Evolutionary conservation across 2,113 vertebrate species (phyloP).

Genomic region (Gnathonemus longibarbis): DNA sequence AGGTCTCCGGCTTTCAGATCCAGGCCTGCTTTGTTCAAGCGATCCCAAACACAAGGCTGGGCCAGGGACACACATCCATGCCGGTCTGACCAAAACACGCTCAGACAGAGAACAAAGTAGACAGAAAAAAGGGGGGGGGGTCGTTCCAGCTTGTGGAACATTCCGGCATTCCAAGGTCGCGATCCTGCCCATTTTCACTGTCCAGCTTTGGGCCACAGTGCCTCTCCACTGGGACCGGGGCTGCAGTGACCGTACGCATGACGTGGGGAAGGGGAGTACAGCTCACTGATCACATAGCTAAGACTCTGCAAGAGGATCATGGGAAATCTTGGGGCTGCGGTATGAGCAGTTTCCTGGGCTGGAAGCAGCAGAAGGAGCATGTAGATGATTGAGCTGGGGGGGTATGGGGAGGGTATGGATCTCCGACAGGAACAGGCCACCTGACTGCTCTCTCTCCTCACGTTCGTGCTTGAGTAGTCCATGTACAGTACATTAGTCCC

Average conservation of each 20-base stretch:
- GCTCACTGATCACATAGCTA: background rate
- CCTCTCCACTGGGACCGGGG: background rate
- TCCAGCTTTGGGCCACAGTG: background rate
- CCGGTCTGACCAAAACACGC: background rate
- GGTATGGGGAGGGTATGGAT: background rate
- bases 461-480: background rate
- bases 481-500: background rate
- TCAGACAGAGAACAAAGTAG: background rate
- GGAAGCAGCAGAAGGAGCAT: background rate
- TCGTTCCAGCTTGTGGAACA: background rate
- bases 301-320: background rate
- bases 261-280: background rate
- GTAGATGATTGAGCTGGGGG: background rate
- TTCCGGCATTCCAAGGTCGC: background rate
- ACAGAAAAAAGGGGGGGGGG: background rate
- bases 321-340: background rate
- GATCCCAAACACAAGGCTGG: background rate
- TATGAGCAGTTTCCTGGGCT: background rate
- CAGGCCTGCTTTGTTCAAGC: background rate
- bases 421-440: background rate
- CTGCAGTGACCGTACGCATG: background rate
- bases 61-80: background rate
- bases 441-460: background rate
- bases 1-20: background rate
- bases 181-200: background rate